A percentile compares a stretch with the other conserved stretches of the same genome.
phyloP scores from a whole-genome alignment of 1,140 invertebrate genomes.

The Microplitis mediator region DNA sequence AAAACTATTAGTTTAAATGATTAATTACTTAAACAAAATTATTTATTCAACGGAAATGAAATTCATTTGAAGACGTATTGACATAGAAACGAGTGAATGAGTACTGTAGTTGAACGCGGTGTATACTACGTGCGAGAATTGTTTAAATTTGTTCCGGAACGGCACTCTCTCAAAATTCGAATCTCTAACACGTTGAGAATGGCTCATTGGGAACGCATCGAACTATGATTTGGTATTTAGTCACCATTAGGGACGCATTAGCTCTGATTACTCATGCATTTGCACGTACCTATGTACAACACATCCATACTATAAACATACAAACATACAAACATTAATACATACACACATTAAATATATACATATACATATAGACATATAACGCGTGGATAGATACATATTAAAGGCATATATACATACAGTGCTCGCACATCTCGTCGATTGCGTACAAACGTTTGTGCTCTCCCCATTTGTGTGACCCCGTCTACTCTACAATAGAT shows the following conservation, averaged over 20 bases:
- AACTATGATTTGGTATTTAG: slow-evolving; percentile 60
- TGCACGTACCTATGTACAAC: slow-evolving; percentile 39
- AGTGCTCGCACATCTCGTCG: slow-evolving; percentile 36
- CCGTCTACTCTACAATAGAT: slow-evolving; percentile 9
- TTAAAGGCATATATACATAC: slow-evolving; percentile 32
- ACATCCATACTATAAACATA: background rate
- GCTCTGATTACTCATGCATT: slow-evolving; percentile 54
- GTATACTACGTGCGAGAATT: background rate
- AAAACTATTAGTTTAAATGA: too few relatives aligned
- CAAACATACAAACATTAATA: too few relatives aligned
- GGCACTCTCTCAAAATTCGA: slow-evolving; percentile 2
- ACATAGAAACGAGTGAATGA: too few relatives aligned
- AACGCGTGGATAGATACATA: slow-evolving; percentile 21
- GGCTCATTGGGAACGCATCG: slow-evolving; percentile 45
- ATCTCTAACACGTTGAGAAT: slow-evolving; percentile 1
- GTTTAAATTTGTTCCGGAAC: slow-evolving; percentile 17
- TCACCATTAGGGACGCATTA: slow-evolving; percentile 60
- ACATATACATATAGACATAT: background rate
- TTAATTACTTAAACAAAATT: too few relatives aligned
- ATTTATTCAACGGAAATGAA: too few relatives aligned
- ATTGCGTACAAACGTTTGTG: slow-evolving; percentile 29
- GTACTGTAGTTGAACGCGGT: too few relatives aligned
- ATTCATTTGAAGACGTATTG: too few relatives aligned
- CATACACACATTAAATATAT: too few relatives aligned
- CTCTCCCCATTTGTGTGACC: background rate